These are phyloP conservation scores for Tenthredo notha DNA, from an alignment of 2,888 invertebrate genomes.

Conservation along the genomic window DNA sequence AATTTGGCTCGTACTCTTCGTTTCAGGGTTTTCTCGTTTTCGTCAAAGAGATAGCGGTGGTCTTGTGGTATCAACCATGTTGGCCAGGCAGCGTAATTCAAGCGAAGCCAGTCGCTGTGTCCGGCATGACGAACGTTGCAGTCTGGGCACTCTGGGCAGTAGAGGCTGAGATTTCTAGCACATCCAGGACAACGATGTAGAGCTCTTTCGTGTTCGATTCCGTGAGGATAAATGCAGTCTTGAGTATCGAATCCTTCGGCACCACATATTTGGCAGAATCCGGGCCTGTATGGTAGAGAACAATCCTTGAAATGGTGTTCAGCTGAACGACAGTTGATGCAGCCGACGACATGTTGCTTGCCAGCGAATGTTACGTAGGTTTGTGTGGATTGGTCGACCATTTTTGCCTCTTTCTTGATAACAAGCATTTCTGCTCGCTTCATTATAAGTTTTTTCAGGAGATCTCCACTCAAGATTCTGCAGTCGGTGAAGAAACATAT, in stretches of 20 bases:
- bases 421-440: constrained; percentile 46
- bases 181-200: constrained; percentile 52
- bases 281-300: constrained; percentile 49
- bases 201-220: constrained; percentile 53
- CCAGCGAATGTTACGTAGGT: constrained; percentile 42
- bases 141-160: constrained; percentile 54
- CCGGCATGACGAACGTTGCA: constrained; percentile 46
- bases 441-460: constrained; percentile 25
- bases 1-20: background rate
- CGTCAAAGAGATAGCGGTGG: constrained; percentile 38
- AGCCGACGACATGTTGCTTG: constrained; percentile 43
- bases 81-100: constrained; percentile 53
- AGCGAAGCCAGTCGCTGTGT: constrained; percentile 33
- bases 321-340: constrained; percentile 50
- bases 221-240: constrained; percentile 54
- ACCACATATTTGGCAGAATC: constrained; percentile 42
- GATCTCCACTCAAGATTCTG: constrained; percentile 32
- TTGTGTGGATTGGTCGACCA: constrained; percentile 40
- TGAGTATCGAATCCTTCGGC: constrained; percentile 31
- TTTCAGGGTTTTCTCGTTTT: background rate
- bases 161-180: constrained; percentile 6
- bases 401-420: background rate
- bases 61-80: constrained; percentile 41
- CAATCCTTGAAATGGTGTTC: constrained; percentile 47
- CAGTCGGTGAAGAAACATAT: constrained; percentile 6